Percentiles rank a stretch among this genome's conserved stretches.
Conservation (phyloP, 1,140 invertebrate species). For the Sesamia nonagrioides region DNA sequence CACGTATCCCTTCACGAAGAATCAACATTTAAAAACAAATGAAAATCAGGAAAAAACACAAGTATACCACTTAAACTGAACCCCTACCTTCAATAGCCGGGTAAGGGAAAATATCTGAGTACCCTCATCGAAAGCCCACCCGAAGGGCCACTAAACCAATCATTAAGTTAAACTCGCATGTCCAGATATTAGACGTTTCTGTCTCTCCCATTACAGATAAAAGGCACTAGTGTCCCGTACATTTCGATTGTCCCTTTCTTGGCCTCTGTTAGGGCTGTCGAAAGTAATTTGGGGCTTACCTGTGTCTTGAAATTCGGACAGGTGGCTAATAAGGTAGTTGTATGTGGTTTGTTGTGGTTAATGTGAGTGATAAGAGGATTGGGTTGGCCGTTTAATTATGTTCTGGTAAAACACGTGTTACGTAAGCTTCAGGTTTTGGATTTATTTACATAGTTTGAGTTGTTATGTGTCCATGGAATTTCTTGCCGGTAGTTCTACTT, state of each 20-base stretch:
- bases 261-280: constrained; percentile 30
- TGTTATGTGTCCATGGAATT: too few relatives aligned
- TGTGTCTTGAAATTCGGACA: constrained; percentile 36
- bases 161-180: constrained; percentile 54
- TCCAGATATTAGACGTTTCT: constrained; percentile 46
- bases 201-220: constrained; percentile 51
- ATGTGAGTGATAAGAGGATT: neutral
- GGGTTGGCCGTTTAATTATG: constrained; percentile 7
- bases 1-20: neutral
- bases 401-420: neutral
- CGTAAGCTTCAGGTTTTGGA: neutral
- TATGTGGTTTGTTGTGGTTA: constrained; percentile 35
- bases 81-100: constrained; percentile 1
- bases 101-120: constrained; percentile 44
- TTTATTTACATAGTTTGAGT: too few relatives aligned
- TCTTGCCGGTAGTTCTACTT: too few relatives aligned
- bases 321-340: constrained; percentile 31
- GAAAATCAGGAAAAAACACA: constrained; percentile 20
- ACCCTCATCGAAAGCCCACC: constrained; percentile 35
- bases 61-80: constrained; percentile 25
- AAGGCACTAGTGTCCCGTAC: constrained; percentile 48
- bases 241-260: constrained; percentile 44
- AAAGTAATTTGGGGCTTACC: constrained; percentile 37
- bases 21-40: constrained; percentile 18
- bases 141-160: constrained; percentile 52